Percentiles rank a stretch among this genome's conserved stretches.
phyloP scores from a whole-genome alignment of 1,140 invertebrate species.

The Bombus superbus region DNA sequence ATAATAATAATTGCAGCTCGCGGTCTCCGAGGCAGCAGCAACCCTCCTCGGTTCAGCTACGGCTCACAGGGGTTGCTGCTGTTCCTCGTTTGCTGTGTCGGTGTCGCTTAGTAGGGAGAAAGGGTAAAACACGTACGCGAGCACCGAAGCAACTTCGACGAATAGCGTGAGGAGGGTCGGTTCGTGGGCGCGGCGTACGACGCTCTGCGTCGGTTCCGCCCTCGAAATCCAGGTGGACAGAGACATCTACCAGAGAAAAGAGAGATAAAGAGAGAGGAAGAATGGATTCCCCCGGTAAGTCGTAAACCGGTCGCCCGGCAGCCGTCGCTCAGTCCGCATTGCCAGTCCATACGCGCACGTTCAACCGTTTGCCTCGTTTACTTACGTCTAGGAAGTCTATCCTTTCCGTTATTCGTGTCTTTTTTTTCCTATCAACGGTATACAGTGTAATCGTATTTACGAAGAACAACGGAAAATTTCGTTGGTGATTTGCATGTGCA shows the following conservation, averaged over 20 bases:
- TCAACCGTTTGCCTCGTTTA: conserved; percentile 23
- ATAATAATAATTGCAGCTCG: conserved; percentile 74
- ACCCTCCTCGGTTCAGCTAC: conserved; percentile 32
- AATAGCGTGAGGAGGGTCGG: conserved; percentile 47
- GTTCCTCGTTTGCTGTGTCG: conserved; percentile 18
- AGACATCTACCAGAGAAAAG: background rate
- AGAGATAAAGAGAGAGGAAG: conserved; percentile 31
- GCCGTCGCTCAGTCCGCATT: conserved; percentile 52
- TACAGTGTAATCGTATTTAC: background rate
- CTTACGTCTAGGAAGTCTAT: background rate
- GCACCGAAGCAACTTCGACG: conserved; percentile 25
- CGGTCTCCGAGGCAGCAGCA: conserved; percentile 47
- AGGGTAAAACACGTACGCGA: conserved; percentile 40
- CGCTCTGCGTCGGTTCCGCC: conserved; percentile 46
- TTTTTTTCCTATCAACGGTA: background rate
- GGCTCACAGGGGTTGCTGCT: conserved; percentile 48
- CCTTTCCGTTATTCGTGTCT: background rate
- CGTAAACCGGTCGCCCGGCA: conserved; percentile 37
- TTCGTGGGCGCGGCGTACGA: conserved; percentile 45
- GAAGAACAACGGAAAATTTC: too few species aligned
- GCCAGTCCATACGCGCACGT: conserved; percentile 52
- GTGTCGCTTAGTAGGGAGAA: conserved; percentile 43
- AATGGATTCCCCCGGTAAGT: conserved; percentile 22
- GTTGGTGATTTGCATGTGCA: too few species aligned
- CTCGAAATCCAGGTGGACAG: conserved; percentile 22